These are phyloP conservation scores for Rutilus rutilus DNA, from an alignment of 2,113 vertebrate species.

Conservation along the genomic window DNA sequence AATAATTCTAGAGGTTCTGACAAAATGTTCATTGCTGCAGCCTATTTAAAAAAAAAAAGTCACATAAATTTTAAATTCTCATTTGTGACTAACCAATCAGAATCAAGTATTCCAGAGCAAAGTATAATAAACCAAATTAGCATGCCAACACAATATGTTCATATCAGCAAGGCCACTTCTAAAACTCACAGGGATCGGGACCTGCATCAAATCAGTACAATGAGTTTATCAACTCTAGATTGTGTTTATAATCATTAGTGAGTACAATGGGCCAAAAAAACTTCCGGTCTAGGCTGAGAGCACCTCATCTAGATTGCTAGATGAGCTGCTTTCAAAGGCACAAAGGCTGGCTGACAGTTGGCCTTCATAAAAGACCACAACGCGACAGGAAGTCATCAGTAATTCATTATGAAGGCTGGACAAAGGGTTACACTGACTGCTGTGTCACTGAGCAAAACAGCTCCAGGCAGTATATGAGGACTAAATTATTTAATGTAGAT, in stretches of 20 bases:
- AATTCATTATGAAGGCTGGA: slow-evolving; percentile 31
- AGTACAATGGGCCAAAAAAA: neutral
- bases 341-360: slow-evolving; percentile 17
- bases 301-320: neutral
- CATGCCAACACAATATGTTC: neutral
- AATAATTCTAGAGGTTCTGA: too few relatives aligned
- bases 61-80: neutral
- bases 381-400: slow-evolving; percentile 26
- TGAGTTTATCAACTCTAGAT: slow-evolving; percentile 4
- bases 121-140: neutral
- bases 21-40: too few relatives aligned
- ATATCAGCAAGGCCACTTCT: neutral
- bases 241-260: neutral
- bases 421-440: slow-evolving; percentile 14
- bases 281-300: neutral
- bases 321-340: neutral
- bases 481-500: slow-evolving; percentile 26
- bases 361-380: slow-evolving; percentile 26
- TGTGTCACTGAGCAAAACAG: slow-evolving; percentile 16
- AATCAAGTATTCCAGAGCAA: neutral
- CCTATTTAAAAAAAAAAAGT: too few relatives aligned
- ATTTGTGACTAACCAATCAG: neutral
- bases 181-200: neutral
- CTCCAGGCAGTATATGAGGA: neutral
- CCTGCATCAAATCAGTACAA: neutral